Base-by-base conservation (phyloP, 2,888 invertebrate genomes). In the Busseola fusca region DNA sequence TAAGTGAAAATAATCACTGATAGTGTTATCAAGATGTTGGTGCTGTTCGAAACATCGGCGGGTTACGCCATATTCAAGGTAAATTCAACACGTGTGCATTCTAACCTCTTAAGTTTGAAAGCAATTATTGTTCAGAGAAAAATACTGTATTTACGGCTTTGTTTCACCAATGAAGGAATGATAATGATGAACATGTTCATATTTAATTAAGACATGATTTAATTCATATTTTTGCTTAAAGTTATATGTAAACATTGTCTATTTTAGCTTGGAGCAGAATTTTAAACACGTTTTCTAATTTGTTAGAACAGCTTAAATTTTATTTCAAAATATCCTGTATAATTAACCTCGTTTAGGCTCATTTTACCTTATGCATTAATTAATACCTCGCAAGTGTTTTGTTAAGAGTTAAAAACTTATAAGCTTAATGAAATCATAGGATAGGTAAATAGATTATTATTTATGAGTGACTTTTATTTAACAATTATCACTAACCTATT, bases 11-110 rank as follows among this genome's bases (percentile, higher is more conserved):
- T 52, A 2, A 63, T 48, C 34, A 34, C 14, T 34, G 72, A 30
- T 42, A 76, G 76, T 84, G 82, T 71, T 74, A 54, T 50, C 96
- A 96, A 90, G 73, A 98, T 98, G 98, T 97, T 99, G 96, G 97
- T 99, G 85, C 94, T 99, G 81, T 99, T 99, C 91, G 98, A 99
- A 96, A 98, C 99, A 75, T 97, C 99, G 86, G 98, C 98, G 86
- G 98, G 99, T 76, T 98, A 98, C 96, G 99, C 99, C 64, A 97
- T 99, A 88, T 99, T 99, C 92, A 99, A 99, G 97, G 98, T 98
- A 96, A 93, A 89, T 68, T 34, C 82, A 87, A 91, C 94, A 94
- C 94, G 94, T 93, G 94, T 92, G 86, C 45, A 82, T 85, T 85
- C 84, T 93, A 93, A 94, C 94, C 94, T 93, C 82, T 65, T 14